Base-by-base conservation (phyloP, 2,888 invertebrate genomes). In the Ectropis crepuscularia region DNA sequence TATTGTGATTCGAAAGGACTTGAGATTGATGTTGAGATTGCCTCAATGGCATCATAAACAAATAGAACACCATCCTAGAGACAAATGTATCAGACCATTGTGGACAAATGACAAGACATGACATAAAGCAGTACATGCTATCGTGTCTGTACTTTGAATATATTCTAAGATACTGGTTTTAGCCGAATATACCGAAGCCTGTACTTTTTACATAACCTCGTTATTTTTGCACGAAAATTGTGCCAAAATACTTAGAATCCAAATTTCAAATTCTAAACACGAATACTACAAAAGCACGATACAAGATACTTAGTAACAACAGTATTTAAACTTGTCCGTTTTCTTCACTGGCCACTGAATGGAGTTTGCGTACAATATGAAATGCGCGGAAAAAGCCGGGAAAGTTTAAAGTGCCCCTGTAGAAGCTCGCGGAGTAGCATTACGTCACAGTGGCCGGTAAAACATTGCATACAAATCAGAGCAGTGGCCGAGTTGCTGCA, bases 391-490 rank as follows among this genome's bases (percentile, higher is more conserved):
- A 78, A 81, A 84, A 79, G 73, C 59, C 71, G 69, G 61, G 62
- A 65, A 82, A 85, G 76, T 84, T 85, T 79, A 65, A 79, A 86
- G 79, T 81, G 79, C 74, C 74, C 77, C 61, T 68, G 74, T 73
- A 69, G 72, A 73, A 75, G 74, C 54, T 46, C 39, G 67, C 65
- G 70, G 74, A 74, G 75, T 78, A 47, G 39, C 77, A 72, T 75
- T 72, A 77, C 79, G 76, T 79, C 78, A 77, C 71, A 71, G 74
- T 68, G 76, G 71, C 74, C 77, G 73, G 75, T 75, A 73, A 75
- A 79, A 71, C 76, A 77, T 75, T 77, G 83, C 80, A 84, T 87
- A 85, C 86, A 83, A 88, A 87, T 84, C 81, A 84, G 83, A 68
- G 68, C 67, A 74, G 74, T 73, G 76, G 77, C 77, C 70, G 69